Base-by-base conservation (phyloP, 2,888 invertebrate species). In the Rhogogaster chlorosoma region DNA sequence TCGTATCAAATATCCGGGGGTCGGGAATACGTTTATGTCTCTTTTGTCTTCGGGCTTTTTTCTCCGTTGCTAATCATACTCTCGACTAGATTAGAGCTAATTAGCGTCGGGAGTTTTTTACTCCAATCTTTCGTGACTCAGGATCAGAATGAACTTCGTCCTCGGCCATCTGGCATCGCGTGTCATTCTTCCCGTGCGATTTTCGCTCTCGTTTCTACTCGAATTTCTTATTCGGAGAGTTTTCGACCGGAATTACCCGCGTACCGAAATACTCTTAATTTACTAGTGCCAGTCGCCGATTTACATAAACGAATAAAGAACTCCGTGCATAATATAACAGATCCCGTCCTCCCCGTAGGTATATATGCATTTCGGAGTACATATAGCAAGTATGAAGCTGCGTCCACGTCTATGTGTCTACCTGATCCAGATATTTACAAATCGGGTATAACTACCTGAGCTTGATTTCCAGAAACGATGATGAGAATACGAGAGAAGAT, bases 241-340 rank as follows among this genome's bases (percentile, higher is more conserved):
- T 57, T 57, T 22, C 18, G 57, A 57, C 7, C n/a, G 9, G 0
- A 6, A 1, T 53, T n/a, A 10, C 1, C 1, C 5, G 6, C 4
- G 12, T 70, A n/a, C 9, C 36, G 7, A 70, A 70, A 18, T 18
- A 12, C 70, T 36, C 36, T 70, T 36, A 36, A 70, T 70, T 29
- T 38, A 70, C 70, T 22, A n/a, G 36, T n/a, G n/a, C 1, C 70
- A 32, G 70, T 70, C 9, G 10, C 70, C 18, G n/a, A 70, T 70
- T 70, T n/a, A 38, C 36, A 70, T 70, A 70, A 70, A 70, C 70
- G 36, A 70, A 36, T 70, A 70, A 38, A 70, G 70, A 70, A 70
- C n/a, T 36, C 18, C 36, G 9, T 38, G 36, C 36, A 36, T n/a
- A 38, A 70, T 70, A 36, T n/a, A 38, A 70, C 36, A 36, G 2